Percentiles rank a stretch among this genome's conserved stretches.
Conservation (phyloP, 2,888 invertebrate genomes). For the Ornithoptera priamus region DNA sequence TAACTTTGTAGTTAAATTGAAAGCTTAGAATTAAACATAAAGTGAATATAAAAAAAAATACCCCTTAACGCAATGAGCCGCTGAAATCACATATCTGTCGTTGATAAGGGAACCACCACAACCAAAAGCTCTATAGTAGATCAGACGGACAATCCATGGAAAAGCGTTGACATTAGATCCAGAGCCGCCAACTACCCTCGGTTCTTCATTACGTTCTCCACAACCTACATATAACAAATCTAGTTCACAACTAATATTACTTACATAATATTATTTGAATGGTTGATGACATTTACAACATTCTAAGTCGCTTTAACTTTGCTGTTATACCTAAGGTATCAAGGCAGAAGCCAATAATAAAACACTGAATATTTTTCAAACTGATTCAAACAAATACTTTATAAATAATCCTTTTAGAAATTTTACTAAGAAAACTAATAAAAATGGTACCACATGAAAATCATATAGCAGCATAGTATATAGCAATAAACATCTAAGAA, state of each 20-base stretch:
- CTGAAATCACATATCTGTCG: slow-evolving; percentile 91
- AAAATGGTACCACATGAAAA: too few species aligned
- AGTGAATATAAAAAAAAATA: slow-evolving; percentile 48
- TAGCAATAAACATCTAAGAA: too few species aligned
- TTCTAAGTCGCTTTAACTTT: too few species aligned
- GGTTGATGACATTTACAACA: not conserved
- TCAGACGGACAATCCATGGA: slow-evolving; percentile 92
- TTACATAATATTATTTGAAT: not conserved
- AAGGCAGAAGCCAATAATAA: too few species aligned
- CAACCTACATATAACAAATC: slow-evolving; percentile 79
- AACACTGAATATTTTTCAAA: too few species aligned
- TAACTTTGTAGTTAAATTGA: too few species aligned
- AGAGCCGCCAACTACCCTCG: slow-evolving; percentile 90
- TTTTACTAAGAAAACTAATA: too few species aligned
- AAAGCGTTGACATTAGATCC: slow-evolving; percentile 87
- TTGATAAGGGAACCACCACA: slow-evolving; percentile 94
- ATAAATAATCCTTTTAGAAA: too few species aligned
- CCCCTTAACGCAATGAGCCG: slow-evolving; percentile 95
- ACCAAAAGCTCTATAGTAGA: slow-evolving; percentile 92
- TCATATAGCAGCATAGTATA: too few species aligned
- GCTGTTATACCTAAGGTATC: too few species aligned
- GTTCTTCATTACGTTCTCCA: slow-evolving; percentile 89
- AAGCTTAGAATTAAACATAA: not conserved
- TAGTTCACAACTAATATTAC: not conserved
- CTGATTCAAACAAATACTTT: too few species aligned